Percentiles rank a stretch among this genome's conserved stretches.
phyloP scores from a whole-genome alignment of 2,797 vertebrate species.

The Rhadinocentrus ornatus region DNA sequence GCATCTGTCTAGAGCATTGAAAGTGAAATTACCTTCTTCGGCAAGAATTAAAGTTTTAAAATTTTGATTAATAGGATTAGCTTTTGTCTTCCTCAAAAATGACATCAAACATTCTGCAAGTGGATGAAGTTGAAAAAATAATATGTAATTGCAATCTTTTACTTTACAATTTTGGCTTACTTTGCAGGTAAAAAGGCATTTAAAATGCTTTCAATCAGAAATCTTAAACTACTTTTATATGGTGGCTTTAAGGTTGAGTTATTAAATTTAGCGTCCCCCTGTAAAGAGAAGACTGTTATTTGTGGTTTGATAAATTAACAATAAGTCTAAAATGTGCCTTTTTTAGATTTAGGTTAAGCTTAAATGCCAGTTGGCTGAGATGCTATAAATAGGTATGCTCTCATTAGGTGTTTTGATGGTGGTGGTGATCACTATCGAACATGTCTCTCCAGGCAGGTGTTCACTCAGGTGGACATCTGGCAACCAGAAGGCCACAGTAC shows the following conservation, averaged over 20 bases:
- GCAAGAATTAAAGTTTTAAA: too few relatives aligned
- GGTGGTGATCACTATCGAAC: not conserved
- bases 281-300: not conserved
- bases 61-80: not conserved
- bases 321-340: too few relatives aligned
- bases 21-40: too few relatives aligned
- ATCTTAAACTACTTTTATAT: not conserved
- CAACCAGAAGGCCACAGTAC: not conserved
- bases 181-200: not conserved
- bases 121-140: too few relatives aligned
- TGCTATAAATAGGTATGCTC: conserved; percentile 9
- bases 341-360: too few relatives aligned
- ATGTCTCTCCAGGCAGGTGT: not conserved
- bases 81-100: not conserved
- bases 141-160: not conserved
- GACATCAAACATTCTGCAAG: not conserved
- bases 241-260: too few relatives aligned
- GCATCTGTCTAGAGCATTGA: too few relatives aligned
- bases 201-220: not conserved
- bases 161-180: not conserved
- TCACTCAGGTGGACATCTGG: conserved; percentile 13
- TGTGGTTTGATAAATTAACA: not conserved
- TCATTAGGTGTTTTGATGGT: conserved; percentile 6
- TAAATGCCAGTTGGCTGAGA: not conserved
- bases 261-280: too few relatives aligned